Evolutionary conservation across 2,113 vertebrate genomes (phyloP).

Genomic region (Ciconia boyciana): DNA sequence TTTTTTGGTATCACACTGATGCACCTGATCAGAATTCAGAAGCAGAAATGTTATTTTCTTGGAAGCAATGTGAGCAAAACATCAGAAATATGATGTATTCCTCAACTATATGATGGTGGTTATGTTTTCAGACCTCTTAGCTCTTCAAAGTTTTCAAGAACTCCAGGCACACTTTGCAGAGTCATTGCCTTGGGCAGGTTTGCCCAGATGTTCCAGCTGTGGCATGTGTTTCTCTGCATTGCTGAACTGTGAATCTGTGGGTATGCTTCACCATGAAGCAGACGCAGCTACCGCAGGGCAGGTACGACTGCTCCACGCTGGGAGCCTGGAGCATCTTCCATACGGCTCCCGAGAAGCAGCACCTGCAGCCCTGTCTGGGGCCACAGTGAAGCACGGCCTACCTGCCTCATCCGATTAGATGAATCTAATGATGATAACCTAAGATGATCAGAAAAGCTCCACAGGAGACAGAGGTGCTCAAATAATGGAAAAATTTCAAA

Average conservation of each 20-base stretch:
- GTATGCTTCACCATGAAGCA: background rate
- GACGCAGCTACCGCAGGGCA: background rate
- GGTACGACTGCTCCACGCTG: background rate
- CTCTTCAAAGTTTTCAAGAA: background rate
- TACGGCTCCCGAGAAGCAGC: background rate
- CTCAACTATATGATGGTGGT: rapidly evolving
- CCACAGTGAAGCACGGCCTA: background rate
- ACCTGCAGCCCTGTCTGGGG: background rate
- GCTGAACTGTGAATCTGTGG: background rate
- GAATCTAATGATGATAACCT: background rate
- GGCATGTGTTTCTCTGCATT: background rate
- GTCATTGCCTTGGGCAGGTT: background rate
- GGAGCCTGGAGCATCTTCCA: background rate
- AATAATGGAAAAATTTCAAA: background rate
- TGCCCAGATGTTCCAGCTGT: background rate
- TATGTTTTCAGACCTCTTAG: background rate
- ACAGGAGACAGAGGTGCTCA: background rate
- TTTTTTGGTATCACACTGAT: background rate
- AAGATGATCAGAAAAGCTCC: background rate
- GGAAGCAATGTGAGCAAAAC: rapidly evolving
- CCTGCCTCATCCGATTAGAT: background rate
- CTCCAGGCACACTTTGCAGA: background rate
- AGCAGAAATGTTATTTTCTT: background rate
- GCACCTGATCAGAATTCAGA: background rate
- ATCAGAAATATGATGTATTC: background rate